Evolutionary conservation across 1,140 invertebrate genomes (phyloP).

Genomic region (Neotoxoptera formosana): DNA sequence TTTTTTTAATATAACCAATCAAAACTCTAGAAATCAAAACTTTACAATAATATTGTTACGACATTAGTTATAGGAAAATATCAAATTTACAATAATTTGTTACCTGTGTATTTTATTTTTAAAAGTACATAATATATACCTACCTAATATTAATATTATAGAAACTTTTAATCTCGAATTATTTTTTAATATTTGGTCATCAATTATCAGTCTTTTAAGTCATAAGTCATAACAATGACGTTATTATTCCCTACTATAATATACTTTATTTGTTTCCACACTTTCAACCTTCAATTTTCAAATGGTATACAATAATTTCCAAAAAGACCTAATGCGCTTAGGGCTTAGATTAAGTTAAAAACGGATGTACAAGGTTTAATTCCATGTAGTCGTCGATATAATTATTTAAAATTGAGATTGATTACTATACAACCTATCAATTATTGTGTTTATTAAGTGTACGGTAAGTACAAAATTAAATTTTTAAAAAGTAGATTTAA

Average conservation of each 20-base stretch:
- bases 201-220: not conserved
- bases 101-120: too few relatives aligned
- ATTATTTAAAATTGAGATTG: not conserved
- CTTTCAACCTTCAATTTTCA: not conserved
- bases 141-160: too few relatives aligned
- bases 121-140: too few relatives aligned
- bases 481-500: too few relatives aligned
- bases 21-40: too few relatives aligned
- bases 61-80: too few relatives aligned
- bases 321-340: too few relatives aligned
- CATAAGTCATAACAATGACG: not conserved
- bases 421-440: not conserved
- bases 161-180: not conserved
- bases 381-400: not conserved
- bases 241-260: not conserved
- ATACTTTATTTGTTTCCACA: not conserved
- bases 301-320: not conserved
- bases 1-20: too few relatives aligned
- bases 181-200: not conserved
- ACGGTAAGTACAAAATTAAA: too few relatives aligned
- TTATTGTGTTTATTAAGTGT: not conserved
- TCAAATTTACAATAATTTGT: too few relatives aligned
- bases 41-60: too few relatives aligned
- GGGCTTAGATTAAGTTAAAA: not conserved
- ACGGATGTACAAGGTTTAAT: not conserved